Evolutionary conservation across 2,113 vertebrate species (phyloP).

Genomic region (Coreoperca whiteheadi): DNA sequence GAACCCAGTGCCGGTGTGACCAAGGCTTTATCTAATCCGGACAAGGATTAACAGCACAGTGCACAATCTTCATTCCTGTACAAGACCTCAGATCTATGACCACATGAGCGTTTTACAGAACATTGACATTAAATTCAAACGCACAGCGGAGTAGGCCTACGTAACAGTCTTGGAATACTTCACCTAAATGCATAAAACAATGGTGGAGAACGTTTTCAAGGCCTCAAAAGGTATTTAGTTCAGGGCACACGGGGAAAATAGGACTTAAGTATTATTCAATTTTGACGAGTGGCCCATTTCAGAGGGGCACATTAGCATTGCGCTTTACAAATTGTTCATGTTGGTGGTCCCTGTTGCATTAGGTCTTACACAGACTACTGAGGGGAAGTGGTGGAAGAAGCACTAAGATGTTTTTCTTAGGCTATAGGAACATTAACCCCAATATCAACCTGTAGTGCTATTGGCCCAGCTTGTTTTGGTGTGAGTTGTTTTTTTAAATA

Average conservation of each 20-base stretch:
- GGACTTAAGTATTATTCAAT: not conserved
- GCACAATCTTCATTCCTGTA: conserved; percentile 23
- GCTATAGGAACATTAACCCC: too few relatives aligned
- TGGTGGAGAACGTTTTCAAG: not conserved
- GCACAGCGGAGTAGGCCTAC: too few relatives aligned
- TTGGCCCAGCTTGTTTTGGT: too few relatives aligned
- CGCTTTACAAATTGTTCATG: not conserved
- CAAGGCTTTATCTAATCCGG: conserved; percentile 75
- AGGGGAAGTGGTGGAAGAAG: not conserved
- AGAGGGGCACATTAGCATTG: not conserved
- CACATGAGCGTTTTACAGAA: not conserved
- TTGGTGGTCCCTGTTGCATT: not conserved
- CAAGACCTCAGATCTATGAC: not conserved
- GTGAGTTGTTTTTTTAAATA: too few relatives aligned
- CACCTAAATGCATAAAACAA: not conserved
- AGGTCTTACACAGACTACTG: not conserved
- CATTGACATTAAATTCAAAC: not conserved
- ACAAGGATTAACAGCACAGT: conserved; percentile 71
- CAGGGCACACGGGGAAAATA: not conserved
- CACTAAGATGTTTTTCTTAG: too few relatives aligned
- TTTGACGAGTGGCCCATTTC: too few relatives aligned
- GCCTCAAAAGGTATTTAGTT: too few relatives aligned
- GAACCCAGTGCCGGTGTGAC: conserved; percentile 48
- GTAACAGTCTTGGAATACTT: not conserved
- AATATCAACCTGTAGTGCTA: too few relatives aligned